A percentile compares a stretch with the other conserved stretches of the same genome.
Conservation (phyloP, 2,113 vertebrate species). For the Panurus biarmicus region DNA sequence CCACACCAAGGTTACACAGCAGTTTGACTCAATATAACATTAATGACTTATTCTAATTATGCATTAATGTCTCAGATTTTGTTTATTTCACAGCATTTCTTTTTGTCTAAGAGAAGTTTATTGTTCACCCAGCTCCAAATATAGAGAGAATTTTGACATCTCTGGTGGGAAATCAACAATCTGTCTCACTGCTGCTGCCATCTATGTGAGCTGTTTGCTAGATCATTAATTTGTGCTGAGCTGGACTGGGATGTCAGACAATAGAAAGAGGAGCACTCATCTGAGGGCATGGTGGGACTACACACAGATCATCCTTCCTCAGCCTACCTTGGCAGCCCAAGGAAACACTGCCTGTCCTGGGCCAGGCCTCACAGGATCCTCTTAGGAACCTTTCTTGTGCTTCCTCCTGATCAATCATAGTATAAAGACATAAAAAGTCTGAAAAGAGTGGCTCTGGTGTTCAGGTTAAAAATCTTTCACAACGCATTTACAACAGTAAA, state of each 20-base stretch:
- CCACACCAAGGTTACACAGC: background rate
- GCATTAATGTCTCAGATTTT: background rate
- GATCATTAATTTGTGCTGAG: background rate
- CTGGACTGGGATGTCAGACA: background rate
- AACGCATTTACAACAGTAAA: background rate
- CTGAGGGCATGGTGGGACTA: background rate
- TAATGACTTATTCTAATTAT: background rate
- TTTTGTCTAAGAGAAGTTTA: background rate
- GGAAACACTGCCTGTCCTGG: background rate
- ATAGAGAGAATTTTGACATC: background rate
- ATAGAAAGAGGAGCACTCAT: background rate
- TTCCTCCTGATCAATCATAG: background rate
- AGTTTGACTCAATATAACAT: background rate
- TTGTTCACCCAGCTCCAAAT: background rate
- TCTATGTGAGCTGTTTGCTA: background rate
- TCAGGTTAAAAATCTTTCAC: background rate
- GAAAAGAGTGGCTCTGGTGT: background rate
- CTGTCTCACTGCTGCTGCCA: background rate
- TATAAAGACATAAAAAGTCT: background rate
- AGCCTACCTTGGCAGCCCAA: background rate
- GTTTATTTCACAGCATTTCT: background rate
- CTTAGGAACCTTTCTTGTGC: background rate
- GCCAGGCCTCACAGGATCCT: background rate
- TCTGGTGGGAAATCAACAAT: background rate
- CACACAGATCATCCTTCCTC: background rate